Evolutionary conservation across 2,888 invertebrate species (phyloP), one percentile per base, ranked within the genome.

Genomic region (Calliphora vomitoria): DNA sequence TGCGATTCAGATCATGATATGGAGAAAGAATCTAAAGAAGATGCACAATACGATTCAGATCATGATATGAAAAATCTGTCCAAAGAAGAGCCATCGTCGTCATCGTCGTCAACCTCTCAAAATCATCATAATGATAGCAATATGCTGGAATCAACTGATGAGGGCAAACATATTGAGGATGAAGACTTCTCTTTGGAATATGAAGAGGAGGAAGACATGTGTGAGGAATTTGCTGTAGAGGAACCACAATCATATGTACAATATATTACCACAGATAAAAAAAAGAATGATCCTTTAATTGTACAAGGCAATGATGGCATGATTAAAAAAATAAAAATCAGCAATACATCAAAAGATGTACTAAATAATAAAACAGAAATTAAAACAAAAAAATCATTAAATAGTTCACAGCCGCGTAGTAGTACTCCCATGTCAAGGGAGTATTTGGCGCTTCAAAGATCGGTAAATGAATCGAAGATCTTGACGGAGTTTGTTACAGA

Each of bases 401-500:
- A 47, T 72, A 53, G 25, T 31, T 31, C 62, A 13, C 60, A 68
- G 35, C 50, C 66, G 18, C 91, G 91, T n/a, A 90, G 88, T 44
- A 91, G 89, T 62, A 89, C 90, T 6, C 91, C 91, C 3, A 94
- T 95, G 76, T 94, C 94, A 83, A 94, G 95, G 87, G 96, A 96
- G 91, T 93, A 96, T 82, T 94, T 95, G 89, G 95, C 95, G 1
- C 93, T 96, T 35, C 95, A 96, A 88, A 95, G 95, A 44, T 95
- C 96, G 15, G 95, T 96, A 35, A 96, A 95, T 91, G 96, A 96
- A 90, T 96, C 96, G 0, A 95, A 96, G 91, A 95, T 96, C 69
- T 94, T 95, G 62, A 95, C 94, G 89, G 95, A 95, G 91, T 95
- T 94, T 91, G 95, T 94, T 18, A 95, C 94, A 87, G 91, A 95